A percentile compares a stretch with the other conserved stretches of the same genome.
These are phyloP conservation scores for Melinaea menophilus DNA, from an alignment of 2,888 invertebrate species.

Conservation along the genomic window DNA sequence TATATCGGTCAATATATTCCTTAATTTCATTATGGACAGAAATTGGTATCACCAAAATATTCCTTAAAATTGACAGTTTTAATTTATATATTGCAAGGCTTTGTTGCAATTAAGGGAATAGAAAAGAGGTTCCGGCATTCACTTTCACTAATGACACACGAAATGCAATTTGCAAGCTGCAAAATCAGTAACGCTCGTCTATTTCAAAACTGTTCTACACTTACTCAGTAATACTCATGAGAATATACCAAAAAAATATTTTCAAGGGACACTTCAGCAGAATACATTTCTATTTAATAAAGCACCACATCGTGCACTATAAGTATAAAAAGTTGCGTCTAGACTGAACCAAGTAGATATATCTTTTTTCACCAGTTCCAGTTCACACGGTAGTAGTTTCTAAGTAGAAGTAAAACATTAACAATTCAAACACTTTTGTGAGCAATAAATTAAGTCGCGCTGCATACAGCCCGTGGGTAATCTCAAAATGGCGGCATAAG, in stretches of 20 bases:
- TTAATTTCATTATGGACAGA: conserved; percentile 17
- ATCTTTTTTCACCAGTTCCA: conserved; percentile 17
- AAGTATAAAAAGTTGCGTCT: conserved; percentile 18
- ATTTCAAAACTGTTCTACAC: too few relatives aligned
- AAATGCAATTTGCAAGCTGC: too few relatives aligned
- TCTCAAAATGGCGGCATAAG: conserved; percentile 67
- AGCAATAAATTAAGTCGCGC: conserved; percentile 65
- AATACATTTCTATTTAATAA: not conserved
- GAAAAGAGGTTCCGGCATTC: too few relatives aligned
- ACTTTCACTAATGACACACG: too few relatives aligned
- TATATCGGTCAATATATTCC: conserved; percentile 23
- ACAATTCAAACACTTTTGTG: conserved; percentile 72
- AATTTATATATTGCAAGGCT: too few relatives aligned
- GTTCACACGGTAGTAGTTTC: conserved; percentile 40
- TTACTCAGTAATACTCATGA: too few relatives aligned
- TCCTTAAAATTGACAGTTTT: too few relatives aligned
- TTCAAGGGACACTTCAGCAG: not conserved
- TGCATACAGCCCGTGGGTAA: conserved; percentile 55
- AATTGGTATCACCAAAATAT: not conserved
- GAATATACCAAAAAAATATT: too few relatives aligned
- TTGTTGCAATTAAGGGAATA: too few relatives aligned
- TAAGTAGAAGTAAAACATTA: conserved; percentile 60
- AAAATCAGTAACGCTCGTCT: too few relatives aligned
- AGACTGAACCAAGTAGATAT: conserved; percentile 13
- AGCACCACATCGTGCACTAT: conserved; percentile 8